Base-by-base conservation (phyloP, 2,888 invertebrate genomes). In the Meghimatium bilineatum region DNA sequence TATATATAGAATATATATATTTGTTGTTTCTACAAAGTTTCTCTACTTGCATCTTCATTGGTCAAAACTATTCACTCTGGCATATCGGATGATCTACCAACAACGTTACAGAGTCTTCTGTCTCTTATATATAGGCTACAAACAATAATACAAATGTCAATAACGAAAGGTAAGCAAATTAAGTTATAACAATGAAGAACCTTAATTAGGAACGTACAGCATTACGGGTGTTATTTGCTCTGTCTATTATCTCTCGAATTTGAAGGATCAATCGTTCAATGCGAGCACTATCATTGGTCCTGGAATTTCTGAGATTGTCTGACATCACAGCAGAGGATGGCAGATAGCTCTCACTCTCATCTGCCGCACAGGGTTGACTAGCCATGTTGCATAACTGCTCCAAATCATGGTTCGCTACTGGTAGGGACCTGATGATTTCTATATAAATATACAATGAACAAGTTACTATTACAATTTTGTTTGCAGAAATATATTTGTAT, bases 351-450 rank as follows among this genome's bases (percentile, higher is more conserved):
- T 52, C 23, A 12, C 32, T 17, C 32, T 23, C 74, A 12, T 74
- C 52, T 14, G 74, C 5, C 23, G 34, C 74, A 52, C 74, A 74
- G 6, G 52, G 74, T 29, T 74, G 74, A 52, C 74, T 74, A 8
- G 74, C 52, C 29, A 52, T 52, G 17, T 6, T 52, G 32, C 52
- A 32, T 23, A 74, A 52, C 20, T 74, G 32, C 32, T 52, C 52
- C 5, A 74, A 32, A 23, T 74, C 49, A 32, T 1, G 6, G 32
- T 52, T 32, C 5, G 17, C 6, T 23, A 74, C 34, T 1, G 74
- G 74, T 5, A 32, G 2, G 2, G 52, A 52, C 2, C 32, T 52
- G 23, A 32, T 52, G 20, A 32, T 49, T 6, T 14, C 74, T 74
- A 23, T 10, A 52, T 23, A 32, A 8, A 52, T 32, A 49, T 20